Conservation (phyloP, 2,888 invertebrate species). For the Ormyrus rosae region DNA sequence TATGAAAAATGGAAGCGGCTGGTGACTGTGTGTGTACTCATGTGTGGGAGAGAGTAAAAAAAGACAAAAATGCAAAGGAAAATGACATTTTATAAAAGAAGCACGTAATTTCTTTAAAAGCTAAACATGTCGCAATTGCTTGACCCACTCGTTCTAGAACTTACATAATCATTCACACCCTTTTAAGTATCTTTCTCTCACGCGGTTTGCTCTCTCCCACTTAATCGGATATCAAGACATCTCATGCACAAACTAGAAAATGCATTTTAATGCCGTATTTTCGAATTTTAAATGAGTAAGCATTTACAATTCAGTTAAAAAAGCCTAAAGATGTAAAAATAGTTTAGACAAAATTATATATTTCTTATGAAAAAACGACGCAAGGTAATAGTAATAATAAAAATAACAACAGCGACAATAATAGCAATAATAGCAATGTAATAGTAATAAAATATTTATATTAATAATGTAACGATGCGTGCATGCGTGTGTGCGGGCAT, state of each 20-base stretch:
- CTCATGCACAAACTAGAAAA: constrained; percentile 21
- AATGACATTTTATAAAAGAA: not conserved
- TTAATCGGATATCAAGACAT: constrained; percentile 1
- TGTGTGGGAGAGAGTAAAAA: constrained; percentile 9
- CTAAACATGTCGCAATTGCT: too few species aligned
- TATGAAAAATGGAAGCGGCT: constrained; percentile 30
- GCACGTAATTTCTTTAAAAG: not conserved
- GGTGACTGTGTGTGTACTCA: not conserved
- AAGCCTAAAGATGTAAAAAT: constrained; percentile 5
- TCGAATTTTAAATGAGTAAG: constrained; percentile 12
- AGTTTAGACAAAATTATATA: constrained; percentile 35
- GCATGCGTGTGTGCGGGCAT: constrained; percentile 49
- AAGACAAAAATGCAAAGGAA: not conserved
- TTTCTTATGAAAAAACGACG: constrained; percentile 27
- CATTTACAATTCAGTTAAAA: constrained; percentile 24
- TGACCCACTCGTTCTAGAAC: not conserved
- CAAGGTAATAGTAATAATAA: constrained; percentile 36
- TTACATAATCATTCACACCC: not conserved
- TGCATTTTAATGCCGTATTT: not conserved
- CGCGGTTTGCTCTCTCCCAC: constrained; percentile 9
- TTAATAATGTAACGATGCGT: constrained; percentile 45
- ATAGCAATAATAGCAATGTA: constrained; percentile 29
- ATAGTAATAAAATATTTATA: constrained; percentile 22
- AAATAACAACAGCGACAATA: constrained; percentile 48
- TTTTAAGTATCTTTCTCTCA: not conserved